Conservation (phyloP, 2,113 vertebrate genomes). For the Platycercus adscitus region DNA sequence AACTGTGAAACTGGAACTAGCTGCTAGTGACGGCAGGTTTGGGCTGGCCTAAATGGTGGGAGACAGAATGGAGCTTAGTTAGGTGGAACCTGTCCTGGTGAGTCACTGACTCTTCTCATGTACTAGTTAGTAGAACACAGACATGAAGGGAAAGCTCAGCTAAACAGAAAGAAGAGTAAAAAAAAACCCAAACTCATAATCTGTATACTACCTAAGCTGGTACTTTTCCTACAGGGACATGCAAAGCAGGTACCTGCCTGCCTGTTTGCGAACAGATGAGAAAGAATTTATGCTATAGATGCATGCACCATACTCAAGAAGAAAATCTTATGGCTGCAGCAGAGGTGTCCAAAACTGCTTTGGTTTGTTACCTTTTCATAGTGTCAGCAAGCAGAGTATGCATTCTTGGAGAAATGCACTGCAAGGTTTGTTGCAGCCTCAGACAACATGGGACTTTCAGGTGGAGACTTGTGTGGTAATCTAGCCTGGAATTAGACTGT, state of each 20-base stretch:
- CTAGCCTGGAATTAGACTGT: neutral
- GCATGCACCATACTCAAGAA: neutral
- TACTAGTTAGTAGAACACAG: neutral
- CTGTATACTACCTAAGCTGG: neutral
- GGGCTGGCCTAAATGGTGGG: neutral
- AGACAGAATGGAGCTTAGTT: neutral
- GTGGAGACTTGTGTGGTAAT: neutral
- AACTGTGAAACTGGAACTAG: neutral
- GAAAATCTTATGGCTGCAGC: neutral
- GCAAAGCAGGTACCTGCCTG: neutral
- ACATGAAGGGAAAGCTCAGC: neutral
- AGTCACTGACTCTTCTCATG: neutral
- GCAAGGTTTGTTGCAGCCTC: neutral
- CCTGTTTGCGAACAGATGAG: neutral
- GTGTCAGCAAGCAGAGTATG: neutral
- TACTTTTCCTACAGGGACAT: neutral
- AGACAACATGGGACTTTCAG: neutral
- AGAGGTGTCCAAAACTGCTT: neutral
- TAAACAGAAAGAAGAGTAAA: neutral
- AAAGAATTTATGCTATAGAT: neutral
- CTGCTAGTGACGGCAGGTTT: neutral
- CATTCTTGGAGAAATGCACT: neutral
- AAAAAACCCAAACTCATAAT: neutral
- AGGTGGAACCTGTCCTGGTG: neutral
- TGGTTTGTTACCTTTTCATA: neutral